A percentile compares a stretch with the other conserved stretches of the same genome.
phyloP scores from a whole-genome alignment of 2,113 vertebrate genomes.

The Pandion haliaetus region DNA sequence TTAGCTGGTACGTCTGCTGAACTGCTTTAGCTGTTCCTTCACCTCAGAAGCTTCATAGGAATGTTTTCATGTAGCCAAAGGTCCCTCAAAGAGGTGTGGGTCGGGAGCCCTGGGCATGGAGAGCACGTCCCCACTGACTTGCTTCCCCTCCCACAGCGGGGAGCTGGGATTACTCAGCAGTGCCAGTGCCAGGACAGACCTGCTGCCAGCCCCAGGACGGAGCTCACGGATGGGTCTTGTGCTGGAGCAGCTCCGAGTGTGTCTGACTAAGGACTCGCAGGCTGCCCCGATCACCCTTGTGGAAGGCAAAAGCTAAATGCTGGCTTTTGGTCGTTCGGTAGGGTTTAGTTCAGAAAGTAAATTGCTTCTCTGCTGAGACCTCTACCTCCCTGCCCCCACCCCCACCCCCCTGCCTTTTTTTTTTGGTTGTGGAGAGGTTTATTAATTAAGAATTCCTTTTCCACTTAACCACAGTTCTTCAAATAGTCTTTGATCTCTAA shows the following conservation, averaged over 20 bases:
- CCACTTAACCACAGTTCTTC: neutral
- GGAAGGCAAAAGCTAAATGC: neutral
- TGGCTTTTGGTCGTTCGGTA: neutral
- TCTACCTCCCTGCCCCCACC: no score
- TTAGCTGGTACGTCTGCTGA: neutral
- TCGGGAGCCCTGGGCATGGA: neutral
- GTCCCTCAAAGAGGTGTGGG: neutral
- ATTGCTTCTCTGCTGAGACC: neutral
- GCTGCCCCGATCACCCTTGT: neutral
- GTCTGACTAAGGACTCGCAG: neutral
- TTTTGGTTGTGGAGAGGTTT: neutral
- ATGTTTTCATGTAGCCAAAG: neutral
- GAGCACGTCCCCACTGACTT: fast-evolving
- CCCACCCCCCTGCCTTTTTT: neutral
- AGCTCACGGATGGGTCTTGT: neutral
- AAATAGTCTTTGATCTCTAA: neutral
- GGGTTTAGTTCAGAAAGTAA: neutral
- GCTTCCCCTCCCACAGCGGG: neutral
- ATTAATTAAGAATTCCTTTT: neutral
- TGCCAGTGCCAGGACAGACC: neutral
- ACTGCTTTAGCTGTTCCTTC: neutral
- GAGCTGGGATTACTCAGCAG: neutral
- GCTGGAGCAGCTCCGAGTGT: neutral
- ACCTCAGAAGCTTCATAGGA: neutral
- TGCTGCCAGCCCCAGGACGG: neutral